Conservation (phyloP, 1,140 invertebrate genomes). For the Lordiphosa mommai region DNA sequence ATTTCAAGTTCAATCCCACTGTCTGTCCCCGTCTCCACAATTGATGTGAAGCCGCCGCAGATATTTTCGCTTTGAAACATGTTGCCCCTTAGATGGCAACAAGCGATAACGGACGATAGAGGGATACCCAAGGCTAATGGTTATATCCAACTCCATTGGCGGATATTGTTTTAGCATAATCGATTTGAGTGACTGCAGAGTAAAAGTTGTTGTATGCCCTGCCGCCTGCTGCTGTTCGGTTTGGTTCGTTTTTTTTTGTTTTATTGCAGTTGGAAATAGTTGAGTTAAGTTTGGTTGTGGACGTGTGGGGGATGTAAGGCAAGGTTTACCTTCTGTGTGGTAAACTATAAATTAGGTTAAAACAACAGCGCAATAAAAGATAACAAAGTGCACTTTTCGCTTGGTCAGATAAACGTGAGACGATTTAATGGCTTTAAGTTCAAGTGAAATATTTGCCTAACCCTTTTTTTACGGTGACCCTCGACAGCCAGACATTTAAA, state of each 20-base stretch:
- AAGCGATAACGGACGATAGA: conserved; percentile 33
- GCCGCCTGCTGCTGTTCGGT: conserved; percentile 18
- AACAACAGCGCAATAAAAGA: conserved; percentile 75
- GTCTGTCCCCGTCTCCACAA: conserved; percentile 26
- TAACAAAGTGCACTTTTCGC: conserved; percentile 76
- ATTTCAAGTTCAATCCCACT: conserved; percentile 9
- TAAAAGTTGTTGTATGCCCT: no score
- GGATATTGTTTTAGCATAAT: conserved; percentile 79
- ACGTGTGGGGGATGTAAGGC: conserved; percentile 11
- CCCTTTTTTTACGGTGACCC: conserved; percentile 41
- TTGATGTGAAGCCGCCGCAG: conserved; percentile 54
- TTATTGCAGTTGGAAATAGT: conserved; percentile 73
- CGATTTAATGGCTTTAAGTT: conserved; percentile 72
- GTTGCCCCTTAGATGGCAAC: conserved; percentile 40
- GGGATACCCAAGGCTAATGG: conserved; percentile 35
- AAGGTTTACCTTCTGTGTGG: conserved; percentile 58
- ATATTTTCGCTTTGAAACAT: conserved; percentile 46
- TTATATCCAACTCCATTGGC: conserved; percentile 55
- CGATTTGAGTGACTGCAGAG: conserved; percentile 63
- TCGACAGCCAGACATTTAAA: conserved; percentile 35
- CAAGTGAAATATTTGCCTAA: conserved; percentile 69
- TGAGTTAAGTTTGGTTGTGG: conserved; percentile 6
- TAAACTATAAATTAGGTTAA: conserved; percentile 78
- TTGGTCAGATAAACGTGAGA: conserved; percentile 55
- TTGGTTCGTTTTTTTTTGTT: conserved; percentile 55